phyloP scores from a whole-genome alignment of 2,797 vertebrate genomes.

The Myotis myotis region DNA sequence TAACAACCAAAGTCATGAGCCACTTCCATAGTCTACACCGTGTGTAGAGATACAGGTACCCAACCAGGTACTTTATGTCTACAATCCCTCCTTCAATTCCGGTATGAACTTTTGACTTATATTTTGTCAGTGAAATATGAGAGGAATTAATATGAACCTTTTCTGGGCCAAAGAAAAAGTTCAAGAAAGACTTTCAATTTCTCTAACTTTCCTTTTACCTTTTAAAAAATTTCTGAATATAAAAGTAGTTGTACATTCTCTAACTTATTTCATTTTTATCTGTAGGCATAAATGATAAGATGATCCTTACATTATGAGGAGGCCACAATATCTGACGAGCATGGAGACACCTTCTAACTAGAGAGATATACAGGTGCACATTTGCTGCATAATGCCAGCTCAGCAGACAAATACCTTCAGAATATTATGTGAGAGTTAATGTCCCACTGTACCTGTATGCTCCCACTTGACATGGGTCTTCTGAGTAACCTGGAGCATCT shows the following conservation, averaged over 20 bases:
- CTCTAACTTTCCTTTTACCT: not conserved
- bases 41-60: rapidly evolving
- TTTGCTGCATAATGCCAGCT: not conserved
- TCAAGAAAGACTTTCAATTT: not conserved
- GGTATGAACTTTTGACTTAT: not conserved
- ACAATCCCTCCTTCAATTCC: not conserved
- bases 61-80: not conserved
- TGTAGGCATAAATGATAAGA: not conserved
- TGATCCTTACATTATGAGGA: not conserved
- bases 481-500: not conserved
- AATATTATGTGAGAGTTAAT: not conserved
- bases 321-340: not conserved
- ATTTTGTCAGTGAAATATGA: not conserved
- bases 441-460: rapidly evolving
- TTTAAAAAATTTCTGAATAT: not conserved
- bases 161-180: not conserved
- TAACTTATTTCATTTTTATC: not conserved
- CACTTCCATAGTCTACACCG: not conserved
- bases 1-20: not conserved
- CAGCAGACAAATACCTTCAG: not conserved
- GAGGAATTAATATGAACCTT: not conserved
- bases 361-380: rapidly evolving
- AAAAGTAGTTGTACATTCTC: not conserved
- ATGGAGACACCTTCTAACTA: not conserved
- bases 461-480: not conserved